Evolutionary conservation across 2,113 vertebrate species (phyloP).

Genomic region (Chaetura pelagica): DNA sequence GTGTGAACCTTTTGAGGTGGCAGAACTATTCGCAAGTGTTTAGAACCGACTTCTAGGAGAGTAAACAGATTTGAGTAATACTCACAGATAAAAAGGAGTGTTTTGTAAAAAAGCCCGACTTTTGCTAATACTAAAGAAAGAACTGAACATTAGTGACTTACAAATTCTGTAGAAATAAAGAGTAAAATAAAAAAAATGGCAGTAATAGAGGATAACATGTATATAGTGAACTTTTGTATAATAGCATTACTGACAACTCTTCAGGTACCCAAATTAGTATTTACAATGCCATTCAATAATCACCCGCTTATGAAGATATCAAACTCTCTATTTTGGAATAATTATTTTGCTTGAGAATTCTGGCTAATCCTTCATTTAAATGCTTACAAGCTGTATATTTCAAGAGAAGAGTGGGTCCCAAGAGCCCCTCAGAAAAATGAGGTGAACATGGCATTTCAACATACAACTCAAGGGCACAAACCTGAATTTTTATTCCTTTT

Average conservation of each 20-base stretch:
- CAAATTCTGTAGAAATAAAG: not conserved
- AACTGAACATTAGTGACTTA: not conserved
- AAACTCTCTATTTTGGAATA: not conserved
- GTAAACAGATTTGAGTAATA: not conserved
- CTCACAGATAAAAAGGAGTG: not conserved
- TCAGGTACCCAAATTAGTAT: not conserved
- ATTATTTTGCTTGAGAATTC: not conserved
- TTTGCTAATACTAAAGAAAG: not conserved
- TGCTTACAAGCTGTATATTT: not conserved
- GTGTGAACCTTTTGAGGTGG: not conserved
- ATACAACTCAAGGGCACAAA: not conserved
- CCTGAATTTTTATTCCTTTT: not conserved
- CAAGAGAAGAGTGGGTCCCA: not conserved
- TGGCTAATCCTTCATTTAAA: not conserved
- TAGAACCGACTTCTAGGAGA: not conserved
- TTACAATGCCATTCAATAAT: not conserved
- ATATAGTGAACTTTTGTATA: not conserved
- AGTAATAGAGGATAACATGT: not conserved
- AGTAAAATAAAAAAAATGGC: not conserved
- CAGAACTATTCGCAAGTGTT: not conserved
- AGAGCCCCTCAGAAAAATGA: not conserved
- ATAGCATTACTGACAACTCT: not conserved
- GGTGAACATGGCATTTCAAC: not conserved
- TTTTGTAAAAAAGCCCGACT: not conserved
- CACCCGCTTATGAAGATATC: not conserved